Conservation (phyloP, 2,888 invertebrate species). For the Drosophila lutescens region DNA sequence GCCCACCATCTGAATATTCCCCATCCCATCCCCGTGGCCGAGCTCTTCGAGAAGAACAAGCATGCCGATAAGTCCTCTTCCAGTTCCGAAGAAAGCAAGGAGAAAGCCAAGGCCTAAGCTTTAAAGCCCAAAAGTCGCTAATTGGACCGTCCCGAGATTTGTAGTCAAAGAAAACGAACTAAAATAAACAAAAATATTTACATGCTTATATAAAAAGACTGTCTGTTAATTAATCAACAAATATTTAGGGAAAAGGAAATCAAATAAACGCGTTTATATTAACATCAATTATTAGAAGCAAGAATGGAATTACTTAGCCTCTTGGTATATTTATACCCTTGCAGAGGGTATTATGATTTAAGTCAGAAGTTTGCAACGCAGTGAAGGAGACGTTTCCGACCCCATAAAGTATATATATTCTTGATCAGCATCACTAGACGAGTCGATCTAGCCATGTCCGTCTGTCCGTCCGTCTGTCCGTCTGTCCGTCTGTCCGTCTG, state of each 20-base stretch:
- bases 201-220: slow-evolving; percentile 30
- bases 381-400: too few relatives aligned
- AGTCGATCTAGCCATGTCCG: too few relatives aligned
- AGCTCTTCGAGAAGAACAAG: slow-evolving; percentile 68
- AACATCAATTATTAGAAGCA: too few relatives aligned
- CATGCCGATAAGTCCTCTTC: background rate
- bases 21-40: slow-evolving; percentile 64
- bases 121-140: slow-evolving; percentile 2
- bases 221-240: slow-evolving; percentile 32
- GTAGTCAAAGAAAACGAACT: slow-evolving; percentile 24
- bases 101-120: slow-evolving; percentile 27
- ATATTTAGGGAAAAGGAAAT: slow-evolving; percentile 11
- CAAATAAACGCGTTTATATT: background rate
- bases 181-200: slow-evolving; percentile 42
- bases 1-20: slow-evolving; percentile 1
- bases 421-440: too few relatives aligned
- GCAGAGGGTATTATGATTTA: too few relatives aligned
- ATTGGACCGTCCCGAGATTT: slow-evolving; percentile 29
- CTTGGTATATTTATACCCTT: too few relatives aligned
- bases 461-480: too few relatives aligned
- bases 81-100: slow-evolving; percentile 53
- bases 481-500: too few relatives aligned
- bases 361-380: too few relatives aligned
- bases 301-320: too few relatives aligned
- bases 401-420: too few relatives aligned